phyloP scores from a whole-genome alignment of 2,113 vertebrate species.

The Carollia perspicillata region DNA sequence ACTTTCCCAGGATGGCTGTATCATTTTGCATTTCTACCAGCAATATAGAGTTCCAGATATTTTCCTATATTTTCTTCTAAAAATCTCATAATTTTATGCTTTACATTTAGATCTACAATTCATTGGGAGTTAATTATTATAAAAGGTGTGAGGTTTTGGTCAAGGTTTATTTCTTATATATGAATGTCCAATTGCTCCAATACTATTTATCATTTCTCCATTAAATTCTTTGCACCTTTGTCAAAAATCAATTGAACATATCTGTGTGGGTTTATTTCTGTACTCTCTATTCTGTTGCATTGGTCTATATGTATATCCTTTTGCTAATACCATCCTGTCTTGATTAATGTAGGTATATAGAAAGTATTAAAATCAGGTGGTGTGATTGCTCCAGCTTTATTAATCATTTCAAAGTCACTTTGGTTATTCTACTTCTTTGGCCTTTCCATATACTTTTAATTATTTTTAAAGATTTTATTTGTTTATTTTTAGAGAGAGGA shows the following conservation, averaged over 20 bases:
- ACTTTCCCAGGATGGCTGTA: not conserved
- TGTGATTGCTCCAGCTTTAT: not conserved
- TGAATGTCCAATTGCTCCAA: not conserved
- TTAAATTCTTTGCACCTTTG: slow-evolving; percentile 16
- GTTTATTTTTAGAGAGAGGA: no score
- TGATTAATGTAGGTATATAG: not conserved
- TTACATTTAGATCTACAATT: not conserved
- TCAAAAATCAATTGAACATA: not conserved
- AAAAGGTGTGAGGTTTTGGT: not conserved
- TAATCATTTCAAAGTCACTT: slow-evolving; percentile 17
- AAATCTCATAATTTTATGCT: not conserved
- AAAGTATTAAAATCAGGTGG: not conserved
- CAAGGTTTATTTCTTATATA: slow-evolving; percentile 13
- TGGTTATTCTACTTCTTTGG: slow-evolving; percentile 32
- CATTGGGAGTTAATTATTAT: slow-evolving; percentile 23
- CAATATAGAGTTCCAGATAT: slow-evolving; percentile 1
- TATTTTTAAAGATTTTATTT: no score
- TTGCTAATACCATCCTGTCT: not conserved
- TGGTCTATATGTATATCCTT: not conserved
- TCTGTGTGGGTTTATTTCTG: slow-evolving; percentile 16
- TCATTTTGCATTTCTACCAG: not conserved
- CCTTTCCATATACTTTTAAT: slow-evolving; percentile 5
- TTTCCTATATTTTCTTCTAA: slow-evolving; percentile 3
- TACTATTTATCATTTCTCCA: not conserved
- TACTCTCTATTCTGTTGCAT: not conserved